Evolutionary conservation across 2,888 invertebrate species (phyloP).

Genomic region (Caenorhabditis uteleia): DNA sequence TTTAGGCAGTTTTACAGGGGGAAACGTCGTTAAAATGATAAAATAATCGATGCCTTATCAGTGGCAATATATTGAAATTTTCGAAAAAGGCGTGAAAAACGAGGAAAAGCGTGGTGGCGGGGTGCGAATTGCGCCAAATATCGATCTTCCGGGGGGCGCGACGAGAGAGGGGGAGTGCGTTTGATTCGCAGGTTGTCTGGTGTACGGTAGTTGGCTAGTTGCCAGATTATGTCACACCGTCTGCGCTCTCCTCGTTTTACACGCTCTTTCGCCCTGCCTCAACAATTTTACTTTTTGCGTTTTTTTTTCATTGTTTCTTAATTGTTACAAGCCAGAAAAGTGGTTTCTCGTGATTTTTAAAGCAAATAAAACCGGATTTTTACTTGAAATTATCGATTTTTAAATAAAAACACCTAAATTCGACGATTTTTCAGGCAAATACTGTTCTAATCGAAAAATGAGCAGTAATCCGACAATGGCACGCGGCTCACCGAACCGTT

Average conservation of each 20-base stretch:
- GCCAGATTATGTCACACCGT: conserved; percentile 12
- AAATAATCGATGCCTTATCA: background rate
- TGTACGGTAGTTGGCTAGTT: conserved; percentile 32
- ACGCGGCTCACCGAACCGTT: conserved; percentile 1
- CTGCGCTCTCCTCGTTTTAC: conserved; percentile 13
- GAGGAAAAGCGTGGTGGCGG: background rate
- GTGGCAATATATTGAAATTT: background rate
- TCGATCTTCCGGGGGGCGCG: conserved; percentile 23
- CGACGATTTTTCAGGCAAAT: no score
- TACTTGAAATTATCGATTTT: no score
- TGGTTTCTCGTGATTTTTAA: background rate
- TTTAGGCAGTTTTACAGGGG: no score
- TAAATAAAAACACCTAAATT: no score
- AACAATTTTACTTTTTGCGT: conserved; percentile 8
- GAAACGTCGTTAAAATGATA: no score
- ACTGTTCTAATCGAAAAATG: no score
- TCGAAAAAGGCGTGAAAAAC: background rate
- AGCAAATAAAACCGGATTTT: no score
- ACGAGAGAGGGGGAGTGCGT: no score
- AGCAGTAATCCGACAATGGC: conserved; percentile 2
- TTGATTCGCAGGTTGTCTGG: conserved; percentile 24
- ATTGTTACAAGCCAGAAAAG: background rate
- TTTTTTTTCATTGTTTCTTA: conserved; percentile 1
- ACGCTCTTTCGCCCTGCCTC: conserved; percentile 10
- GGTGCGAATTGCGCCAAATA: conserved; percentile 30